These are phyloP conservation scores for Syngnathus rostellatus DNA, from an alignment of 2,797 vertebrate genomes.

Conservation along the genomic window DNA sequence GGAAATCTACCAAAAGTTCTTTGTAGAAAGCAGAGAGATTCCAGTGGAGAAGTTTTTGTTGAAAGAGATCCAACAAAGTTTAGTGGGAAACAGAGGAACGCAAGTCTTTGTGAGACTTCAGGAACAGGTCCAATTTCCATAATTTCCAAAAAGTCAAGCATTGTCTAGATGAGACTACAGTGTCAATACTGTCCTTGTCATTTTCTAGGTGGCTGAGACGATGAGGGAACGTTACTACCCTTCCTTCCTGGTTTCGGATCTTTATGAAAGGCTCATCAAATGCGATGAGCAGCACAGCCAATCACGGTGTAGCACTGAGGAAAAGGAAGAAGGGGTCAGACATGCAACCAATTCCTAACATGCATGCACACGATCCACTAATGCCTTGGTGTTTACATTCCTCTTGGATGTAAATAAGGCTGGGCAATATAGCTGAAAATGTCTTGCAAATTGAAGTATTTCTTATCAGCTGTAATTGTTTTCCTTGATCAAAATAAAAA, in stretches of 20 bases:
- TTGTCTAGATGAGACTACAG: not conserved
- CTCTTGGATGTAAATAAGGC: not conserved
- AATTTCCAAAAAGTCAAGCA: not conserved
- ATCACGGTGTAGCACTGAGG: slow-evolving; percentile 72
- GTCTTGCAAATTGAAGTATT: too few species aligned
- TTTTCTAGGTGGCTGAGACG: slow-evolving; percentile 69
- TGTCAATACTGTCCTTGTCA: not conserved
- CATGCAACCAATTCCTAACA: not conserved
- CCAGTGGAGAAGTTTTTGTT: slow-evolving; percentile 89
- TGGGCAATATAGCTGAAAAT: not conserved
- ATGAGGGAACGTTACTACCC: slow-evolving; percentile 94
- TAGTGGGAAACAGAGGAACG: slow-evolving; percentile 94
- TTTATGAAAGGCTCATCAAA: slow-evolving; percentile 82
- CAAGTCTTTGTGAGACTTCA: slow-evolving; percentile 91
- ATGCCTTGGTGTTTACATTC: not conserved
- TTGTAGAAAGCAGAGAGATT: slow-evolving; percentile 93
- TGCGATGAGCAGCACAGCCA: slow-evolving; percentile 74
- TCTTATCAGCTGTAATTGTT: too few species aligned
- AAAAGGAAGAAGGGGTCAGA: slow-evolving; percentile 83
- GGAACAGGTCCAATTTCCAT: slow-evolving; percentile 67
- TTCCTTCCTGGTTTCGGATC: slow-evolving; percentile 91
- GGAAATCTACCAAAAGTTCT: slow-evolving; percentile 98
- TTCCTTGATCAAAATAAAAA: too few species aligned
- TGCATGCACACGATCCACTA: not conserved
- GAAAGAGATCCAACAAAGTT: slow-evolving; percentile 95